Base-by-base conservation (phyloP, 2,797 vertebrate genomes). In the Thunnus albacares region DNA sequence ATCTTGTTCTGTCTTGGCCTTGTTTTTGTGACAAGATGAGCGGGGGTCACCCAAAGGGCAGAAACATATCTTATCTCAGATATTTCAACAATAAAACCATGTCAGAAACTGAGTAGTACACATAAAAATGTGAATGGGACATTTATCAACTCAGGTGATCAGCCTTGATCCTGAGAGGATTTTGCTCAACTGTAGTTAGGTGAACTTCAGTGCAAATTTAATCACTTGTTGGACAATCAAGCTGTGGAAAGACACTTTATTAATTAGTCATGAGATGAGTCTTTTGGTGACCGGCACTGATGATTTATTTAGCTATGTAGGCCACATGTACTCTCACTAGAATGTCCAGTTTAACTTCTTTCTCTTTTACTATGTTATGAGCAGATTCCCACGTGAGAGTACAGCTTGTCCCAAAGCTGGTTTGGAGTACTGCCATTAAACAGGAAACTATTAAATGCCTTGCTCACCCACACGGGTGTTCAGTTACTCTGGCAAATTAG, bases 401-500 rank as follows among this genome's bases (percentile, higher is more conserved):
- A 57, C 64, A 49, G 33, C 22, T 35, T 58, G 55, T 65, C 56
- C 56, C 45, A 61, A 64, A 47, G 43, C 26, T 67, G 43, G 28
- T 51, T 58, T 18, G 38, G 33, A 41, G 52, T 66, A 18, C 26
- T 75, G 59, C 55, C 14, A 12, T 65, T 63, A 68, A 72, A 70
- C 56, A 41, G 9, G 26, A 45, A 67, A 28, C 53, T 38, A 35
- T 64, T 41, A 65, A 24, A 57, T 35, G 14, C 66, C 28, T n/a
- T n/a, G 51, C 33, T 30, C 61, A 63, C 33, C 43, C 52, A 67
- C 51, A 65, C 11, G 45, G 15, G 49, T 51, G 56, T 51, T 69
- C 35, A 75, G 57, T 63, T 77, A 45, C 74, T 81, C 13, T 52
- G 52, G 63, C 62, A 70, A 62, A 83, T 81, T 73, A 69, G 52